Conservation (phyloP, 2,113 vertebrate genomes). For the Ploceus nigricollis region DNA sequence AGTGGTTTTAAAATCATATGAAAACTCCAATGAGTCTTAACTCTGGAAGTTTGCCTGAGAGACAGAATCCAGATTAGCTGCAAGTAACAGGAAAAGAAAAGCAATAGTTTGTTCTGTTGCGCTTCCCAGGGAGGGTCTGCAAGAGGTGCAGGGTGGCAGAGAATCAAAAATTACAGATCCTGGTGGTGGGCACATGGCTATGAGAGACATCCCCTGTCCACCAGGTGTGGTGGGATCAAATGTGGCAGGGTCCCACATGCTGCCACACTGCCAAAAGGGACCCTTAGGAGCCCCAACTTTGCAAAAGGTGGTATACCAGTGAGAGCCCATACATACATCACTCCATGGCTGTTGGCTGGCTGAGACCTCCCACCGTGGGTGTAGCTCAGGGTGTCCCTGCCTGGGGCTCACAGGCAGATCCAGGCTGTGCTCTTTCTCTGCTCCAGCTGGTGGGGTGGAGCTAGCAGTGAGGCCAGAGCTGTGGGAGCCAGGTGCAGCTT, state of each 20-base stretch:
- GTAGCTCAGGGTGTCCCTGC: background rate
- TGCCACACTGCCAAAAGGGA: background rate
- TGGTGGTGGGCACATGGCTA: no score
- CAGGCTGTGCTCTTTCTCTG: background rate
- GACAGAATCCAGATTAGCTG: background rate
- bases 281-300: background rate
- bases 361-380: background rate
- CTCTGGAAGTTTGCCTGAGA: constrained; percentile 1
- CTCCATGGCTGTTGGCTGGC: background rate
- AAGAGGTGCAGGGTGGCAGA: background rate
- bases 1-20: constrained; percentile 2
- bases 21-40: background rate
- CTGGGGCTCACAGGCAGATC: background rate
- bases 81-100: constrained; percentile 13
- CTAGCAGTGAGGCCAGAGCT: background rate
- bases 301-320: background rate
- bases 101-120: background rate
- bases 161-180: background rate
- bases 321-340: background rate
- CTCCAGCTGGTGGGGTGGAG: background rate
- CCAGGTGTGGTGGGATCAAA: background rate
- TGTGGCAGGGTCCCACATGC: background rate
- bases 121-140: background rate
- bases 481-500: background rate
- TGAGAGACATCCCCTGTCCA: background rate